Conservation (phyloP, 2,797 vertebrate genomes). For the Cyprinodon diabolis region DNA sequence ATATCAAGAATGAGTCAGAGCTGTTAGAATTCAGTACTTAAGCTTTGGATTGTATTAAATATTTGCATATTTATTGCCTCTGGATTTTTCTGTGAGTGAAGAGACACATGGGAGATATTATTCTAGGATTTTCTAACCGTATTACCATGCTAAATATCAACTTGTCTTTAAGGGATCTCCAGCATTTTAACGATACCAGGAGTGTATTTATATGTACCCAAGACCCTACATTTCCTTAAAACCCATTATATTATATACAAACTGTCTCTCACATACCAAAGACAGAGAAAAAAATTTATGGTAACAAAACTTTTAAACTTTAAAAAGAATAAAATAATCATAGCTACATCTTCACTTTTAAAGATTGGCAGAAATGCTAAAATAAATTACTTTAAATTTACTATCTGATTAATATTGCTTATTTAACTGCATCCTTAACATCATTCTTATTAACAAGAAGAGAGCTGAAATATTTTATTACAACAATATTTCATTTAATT, state of each 20-base stretch:
- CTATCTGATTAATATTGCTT: too few relatives aligned
- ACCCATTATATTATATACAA: background rate
- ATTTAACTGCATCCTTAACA: too few relatives aligned
- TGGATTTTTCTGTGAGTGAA: background rate
- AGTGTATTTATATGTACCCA: background rate
- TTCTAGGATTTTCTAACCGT: background rate
- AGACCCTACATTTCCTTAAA: background rate
- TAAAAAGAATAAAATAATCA: too few relatives aligned
- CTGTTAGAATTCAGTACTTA: background rate
- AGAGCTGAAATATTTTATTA: too few relatives aligned
- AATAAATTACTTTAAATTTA: too few relatives aligned
- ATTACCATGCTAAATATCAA: background rate
- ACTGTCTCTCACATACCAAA: background rate
- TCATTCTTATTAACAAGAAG: too few relatives aligned
- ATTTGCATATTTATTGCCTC: constrained; percentile 7
- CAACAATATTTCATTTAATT: too few relatives aligned
- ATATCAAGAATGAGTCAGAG: background rate
- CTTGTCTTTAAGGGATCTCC: background rate
- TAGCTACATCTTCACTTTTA: too few relatives aligned
- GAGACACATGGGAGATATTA: background rate
- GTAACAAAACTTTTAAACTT: too few relatives aligned
- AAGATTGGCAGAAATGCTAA: too few relatives aligned
- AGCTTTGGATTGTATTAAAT: background rate
- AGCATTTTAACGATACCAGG: constrained; percentile 2
- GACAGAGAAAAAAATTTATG: too few relatives aligned